Evolutionary conservation across 2,888 invertebrate genomes (phyloP), one percentile per base, ranked within the genome.

Genomic region (Ophioninae sp.): DNA sequence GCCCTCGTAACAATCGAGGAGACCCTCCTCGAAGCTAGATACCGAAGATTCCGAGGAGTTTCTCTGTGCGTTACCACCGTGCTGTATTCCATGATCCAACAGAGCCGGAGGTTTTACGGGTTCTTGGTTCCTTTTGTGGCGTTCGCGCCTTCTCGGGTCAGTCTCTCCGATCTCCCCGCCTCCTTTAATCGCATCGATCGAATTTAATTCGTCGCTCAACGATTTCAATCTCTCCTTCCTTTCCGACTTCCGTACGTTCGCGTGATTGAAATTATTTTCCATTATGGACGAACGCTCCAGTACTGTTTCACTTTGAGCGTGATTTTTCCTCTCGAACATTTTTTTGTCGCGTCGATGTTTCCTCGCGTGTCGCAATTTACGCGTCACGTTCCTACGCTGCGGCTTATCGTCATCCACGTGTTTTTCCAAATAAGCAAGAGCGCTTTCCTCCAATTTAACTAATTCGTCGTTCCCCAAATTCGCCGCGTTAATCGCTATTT

Each of bases 21-120:
- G 93, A 83, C 95, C 96, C 78, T 95, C 96, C 93, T 97, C 97
- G 92, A 97, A 97, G 92, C 97, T 97, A 0, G 97, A 97, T n/a
- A 96, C 95, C 7, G 96, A 96, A 78, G 95, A 95, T 78, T 96
- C 96, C 0, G 95, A 94, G 74, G 93, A 93, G 88, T 96, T 96
- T 80, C 90, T 90, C 13, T 95, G 94, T 0, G 90, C 90, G 93
- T 96, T 97, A 6, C 97, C 97, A 5, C 97, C 97, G 89, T 97
- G 97, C 86, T 95, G 95, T 13, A 96, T 95, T 72, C 96, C 96
- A 44, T 95, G 95, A 93, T 97, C 97, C 76, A 96, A 94, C 78
- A 96, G 93, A 7, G 89, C 87, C 6, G 91, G 89, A 7, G 90
- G 89, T 13, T 88, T 88, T 50, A 90, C 72, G 20, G 86, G 75